These are phyloP conservation scores for Bucorvus abyssinicus DNA, from an alignment of 2,797 vertebrate genomes.

Conservation along the genomic window DNA sequence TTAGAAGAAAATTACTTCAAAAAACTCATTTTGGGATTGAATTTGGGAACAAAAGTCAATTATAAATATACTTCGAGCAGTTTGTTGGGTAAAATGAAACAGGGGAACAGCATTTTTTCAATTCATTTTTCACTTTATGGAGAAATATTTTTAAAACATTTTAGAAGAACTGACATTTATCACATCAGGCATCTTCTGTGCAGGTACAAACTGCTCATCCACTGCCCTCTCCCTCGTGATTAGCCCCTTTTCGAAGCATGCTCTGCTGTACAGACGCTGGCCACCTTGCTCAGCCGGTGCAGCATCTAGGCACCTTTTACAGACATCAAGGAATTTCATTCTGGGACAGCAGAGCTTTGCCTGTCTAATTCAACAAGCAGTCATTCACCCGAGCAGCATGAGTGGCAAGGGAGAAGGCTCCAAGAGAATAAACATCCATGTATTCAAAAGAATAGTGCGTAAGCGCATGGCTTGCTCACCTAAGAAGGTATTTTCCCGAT, in stretches of 20 bases:
- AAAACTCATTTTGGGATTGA: background rate
- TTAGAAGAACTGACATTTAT: background rate
- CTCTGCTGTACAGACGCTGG: background rate
- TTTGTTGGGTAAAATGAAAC: background rate
- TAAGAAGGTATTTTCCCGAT: background rate
- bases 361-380: background rate
- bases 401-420: background rate
- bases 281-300: background rate
- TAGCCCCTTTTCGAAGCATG: background rate
- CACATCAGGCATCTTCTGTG: background rate
- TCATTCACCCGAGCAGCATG: fast-evolving
- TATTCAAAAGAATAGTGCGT: background rate
- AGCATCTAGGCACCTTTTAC: background rate
- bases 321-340: background rate
- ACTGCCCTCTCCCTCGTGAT: background rate
- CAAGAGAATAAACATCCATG: background rate
- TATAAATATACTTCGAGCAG: background rate
- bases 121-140: background rate
- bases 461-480: background rate
- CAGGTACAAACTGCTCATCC: background rate
- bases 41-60: background rate
- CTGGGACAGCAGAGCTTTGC: background rate
- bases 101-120: background rate
- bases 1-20: background rate
- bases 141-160: background rate